Base-by-base conservation (phyloP, 2,113 vertebrate genomes). In the Syngnathus scovelli region DNA sequence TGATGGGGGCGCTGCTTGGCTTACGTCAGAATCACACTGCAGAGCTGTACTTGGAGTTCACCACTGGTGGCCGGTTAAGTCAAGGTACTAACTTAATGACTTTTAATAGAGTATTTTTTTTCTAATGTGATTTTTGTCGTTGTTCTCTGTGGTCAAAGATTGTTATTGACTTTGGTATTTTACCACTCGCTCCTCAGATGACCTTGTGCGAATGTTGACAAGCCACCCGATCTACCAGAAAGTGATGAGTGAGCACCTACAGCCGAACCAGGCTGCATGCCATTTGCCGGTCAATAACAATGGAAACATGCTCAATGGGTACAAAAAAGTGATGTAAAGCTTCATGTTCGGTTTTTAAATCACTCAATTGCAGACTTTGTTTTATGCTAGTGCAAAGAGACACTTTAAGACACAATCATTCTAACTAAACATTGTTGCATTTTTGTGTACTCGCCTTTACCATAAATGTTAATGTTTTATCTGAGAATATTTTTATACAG, bases 1-100 rank as follows among this genome's bases (percentile, higher is more conserved):
- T 92, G 64, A 91, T 92, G 88, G 89, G 70, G 72, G 90, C 89
- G 41, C 83, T 92, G 77, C 64, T 92, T 60, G 89, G 89, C 0
- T 6, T 84, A 3, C 68, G 86, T 44, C 91, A 92, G 74, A 7
- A 70, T 23, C 13, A 74, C 61, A 79, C 81, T 0, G 18, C 65
- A 5, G 73, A 80, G 52, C 84, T 92, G 8, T 85, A 87, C 69
- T 0, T 39, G 0, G 61, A 76, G 59, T 81, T 89, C 12, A 79
- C 74, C 67, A 11, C 1, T 0, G 55, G 64, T 0, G 85, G 82
- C 39, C 43, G 1, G 36, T 75, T 88, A 0, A 89, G 84, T 7
- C 83, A 88, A 66, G 85, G 91, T 90, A 58, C 82, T 4, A 7
- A 19, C 9, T 33, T 12, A 16, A 36, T 61, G 18, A n/a, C 58